phyloP scores from a whole-genome alignment of 2,888 invertebrate genomes.

The Tortricodes alternella region DNA sequence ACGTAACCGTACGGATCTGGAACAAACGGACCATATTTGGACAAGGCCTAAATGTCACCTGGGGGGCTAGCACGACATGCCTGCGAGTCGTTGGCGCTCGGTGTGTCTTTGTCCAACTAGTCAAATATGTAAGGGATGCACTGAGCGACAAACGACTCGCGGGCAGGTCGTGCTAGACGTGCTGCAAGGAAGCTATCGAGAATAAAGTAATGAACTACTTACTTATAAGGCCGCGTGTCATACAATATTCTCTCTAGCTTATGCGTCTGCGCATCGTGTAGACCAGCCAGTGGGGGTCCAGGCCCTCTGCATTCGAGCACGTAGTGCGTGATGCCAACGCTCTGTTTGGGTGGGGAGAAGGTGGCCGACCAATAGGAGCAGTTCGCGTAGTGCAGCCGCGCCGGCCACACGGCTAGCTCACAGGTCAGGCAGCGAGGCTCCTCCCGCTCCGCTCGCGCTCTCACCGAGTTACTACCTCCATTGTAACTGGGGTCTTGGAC shows the following conservation, averaged over 20 bases:
- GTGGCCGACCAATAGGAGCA: constrained; percentile 93
- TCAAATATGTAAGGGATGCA: too few relatives aligned
- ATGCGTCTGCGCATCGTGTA: constrained; percentile 89
- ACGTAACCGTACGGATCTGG: constrained; percentile 85
- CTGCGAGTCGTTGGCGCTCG: too few relatives aligned
- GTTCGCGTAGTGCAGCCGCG: constrained; percentile 90
- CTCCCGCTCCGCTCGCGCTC: constrained; percentile 79
- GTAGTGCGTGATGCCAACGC: constrained; percentile 83
- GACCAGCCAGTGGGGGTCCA: constrained; percentile 91
- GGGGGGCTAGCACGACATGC: too few relatives aligned
- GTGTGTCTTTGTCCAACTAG: too few relatives aligned
- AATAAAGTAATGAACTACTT: constrained; percentile 32
- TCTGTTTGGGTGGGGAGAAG: constrained; percentile 82
- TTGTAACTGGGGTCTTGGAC: constrained; percentile 89
- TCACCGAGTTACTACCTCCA: constrained; percentile 74
- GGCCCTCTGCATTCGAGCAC: constrained; percentile 96
- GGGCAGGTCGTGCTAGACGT: too few relatives aligned
- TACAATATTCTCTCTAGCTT: constrained; percentile 89
- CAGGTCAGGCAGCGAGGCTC: constrained; percentile 95
- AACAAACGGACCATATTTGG: not conserved
- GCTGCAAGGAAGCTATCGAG: too few relatives aligned
- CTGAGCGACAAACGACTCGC: too few relatives aligned
- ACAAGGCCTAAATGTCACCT: too few relatives aligned
- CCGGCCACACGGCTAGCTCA: constrained; percentile 90
- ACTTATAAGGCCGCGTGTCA: constrained; percentile 87